Percentiles rank a stretch among this genome's conserved stretches.
Evolutionary conservation across 1,140 invertebrate genomes (phyloP).

Genomic region (Leptinotarsa undecemlineata): DNA sequence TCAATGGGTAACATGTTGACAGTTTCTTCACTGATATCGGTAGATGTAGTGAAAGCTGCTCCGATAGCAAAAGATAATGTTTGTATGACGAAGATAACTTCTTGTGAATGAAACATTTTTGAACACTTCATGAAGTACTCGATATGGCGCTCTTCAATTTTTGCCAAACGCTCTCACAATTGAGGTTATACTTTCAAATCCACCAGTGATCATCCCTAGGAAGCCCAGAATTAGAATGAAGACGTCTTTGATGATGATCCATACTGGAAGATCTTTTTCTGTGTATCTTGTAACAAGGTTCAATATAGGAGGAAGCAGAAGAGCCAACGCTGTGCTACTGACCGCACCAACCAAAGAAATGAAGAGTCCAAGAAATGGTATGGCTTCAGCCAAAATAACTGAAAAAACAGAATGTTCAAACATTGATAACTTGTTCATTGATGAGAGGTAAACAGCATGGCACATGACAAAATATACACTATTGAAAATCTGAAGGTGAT

Average conservation of each 20-base stretch:
- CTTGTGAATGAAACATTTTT: too few relatives aligned
- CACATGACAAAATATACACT: neutral
- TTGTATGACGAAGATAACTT: too few relatives aligned
- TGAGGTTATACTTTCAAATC: slow-evolving; percentile 69
- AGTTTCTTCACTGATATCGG: too few relatives aligned
- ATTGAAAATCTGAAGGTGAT: too few relatives aligned
- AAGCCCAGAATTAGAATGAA: slow-evolving; percentile 71
- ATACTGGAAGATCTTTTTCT: slow-evolving; percentile 50
- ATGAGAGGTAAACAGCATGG: neutral
- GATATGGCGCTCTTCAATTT: too few relatives aligned
- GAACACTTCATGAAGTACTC: too few relatives aligned
- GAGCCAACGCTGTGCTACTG: slow-evolving; percentile 79
- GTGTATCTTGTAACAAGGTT: slow-evolving; percentile 69
- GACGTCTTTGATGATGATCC: slow-evolving; percentile 68
- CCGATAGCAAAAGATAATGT: too few relatives aligned
- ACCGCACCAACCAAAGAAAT: slow-evolving; percentile 90
- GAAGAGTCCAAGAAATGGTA: slow-evolving; percentile 83
- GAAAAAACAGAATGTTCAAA: slow-evolving; percentile 62
- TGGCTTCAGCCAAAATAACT: slow-evolving; percentile 78
- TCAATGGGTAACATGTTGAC: too few relatives aligned
- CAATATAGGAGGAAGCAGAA: slow-evolving; percentile 87
- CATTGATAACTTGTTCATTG: neutral
- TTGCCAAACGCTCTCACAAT: slow-evolving; percentile 58
- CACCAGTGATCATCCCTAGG: slow-evolving; percentile 72
- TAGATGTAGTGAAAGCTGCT: too few relatives aligned